A percentile compares a stretch with the other conserved stretches of the same genome.
Evolutionary conservation across 1,140 invertebrate genomes (phyloP).

Genomic region (Halyomorpha halys): DNA sequence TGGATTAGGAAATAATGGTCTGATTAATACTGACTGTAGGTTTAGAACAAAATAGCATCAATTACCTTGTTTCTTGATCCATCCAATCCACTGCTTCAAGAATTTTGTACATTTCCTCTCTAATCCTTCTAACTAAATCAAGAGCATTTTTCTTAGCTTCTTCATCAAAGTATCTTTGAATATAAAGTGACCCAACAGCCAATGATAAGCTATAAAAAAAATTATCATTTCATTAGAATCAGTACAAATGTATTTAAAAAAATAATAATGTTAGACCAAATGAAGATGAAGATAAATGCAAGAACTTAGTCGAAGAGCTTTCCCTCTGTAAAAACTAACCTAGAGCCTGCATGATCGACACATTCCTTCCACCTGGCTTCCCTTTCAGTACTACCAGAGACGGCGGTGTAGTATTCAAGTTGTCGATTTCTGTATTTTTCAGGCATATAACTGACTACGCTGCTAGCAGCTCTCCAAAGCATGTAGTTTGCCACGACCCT

Average conservation of each 20-base stretch:
- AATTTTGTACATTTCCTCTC: slow-evolving; percentile 44
- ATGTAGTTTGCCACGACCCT: slow-evolving; percentile 65
- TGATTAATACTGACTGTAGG: too few relatives aligned
- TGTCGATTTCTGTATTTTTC: slow-evolving; percentile 59
- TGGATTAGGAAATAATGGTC: too few relatives aligned
- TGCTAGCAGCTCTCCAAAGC: slow-evolving; percentile 65
- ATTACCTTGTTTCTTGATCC: slow-evolving; percentile 62
- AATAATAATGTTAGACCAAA: too few relatives aligned
- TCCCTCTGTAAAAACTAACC: slow-evolving; percentile 42
- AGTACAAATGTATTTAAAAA: too few relatives aligned
- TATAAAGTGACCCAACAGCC: slow-evolving; percentile 65
- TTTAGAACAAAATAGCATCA: too few relatives aligned
- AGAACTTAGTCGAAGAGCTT: too few relatives aligned
- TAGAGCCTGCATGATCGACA: slow-evolving; percentile 56
- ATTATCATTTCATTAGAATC: too few relatives aligned
- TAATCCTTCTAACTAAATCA: slow-evolving; percentile 74
- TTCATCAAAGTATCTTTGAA: slow-evolving; percentile 62
- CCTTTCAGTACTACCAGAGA: slow-evolving; percentile 62
- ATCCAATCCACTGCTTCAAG: slow-evolving; percentile 72
- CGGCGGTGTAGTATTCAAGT: slow-evolving; percentile 57
- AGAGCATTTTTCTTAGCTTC: slow-evolving; percentile 59
- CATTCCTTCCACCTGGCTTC: slow-evolving; percentile 81
- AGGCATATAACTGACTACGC: slow-evolving; percentile 62
- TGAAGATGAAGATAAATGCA: too few relatives aligned
- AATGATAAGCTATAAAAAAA: slow-evolving; percentile 34